These are phyloP conservation scores for Phrynocephalus forsythii DNA, from an alignment of 2,797 vertebrate species.

Conservation along the genomic window DNA sequence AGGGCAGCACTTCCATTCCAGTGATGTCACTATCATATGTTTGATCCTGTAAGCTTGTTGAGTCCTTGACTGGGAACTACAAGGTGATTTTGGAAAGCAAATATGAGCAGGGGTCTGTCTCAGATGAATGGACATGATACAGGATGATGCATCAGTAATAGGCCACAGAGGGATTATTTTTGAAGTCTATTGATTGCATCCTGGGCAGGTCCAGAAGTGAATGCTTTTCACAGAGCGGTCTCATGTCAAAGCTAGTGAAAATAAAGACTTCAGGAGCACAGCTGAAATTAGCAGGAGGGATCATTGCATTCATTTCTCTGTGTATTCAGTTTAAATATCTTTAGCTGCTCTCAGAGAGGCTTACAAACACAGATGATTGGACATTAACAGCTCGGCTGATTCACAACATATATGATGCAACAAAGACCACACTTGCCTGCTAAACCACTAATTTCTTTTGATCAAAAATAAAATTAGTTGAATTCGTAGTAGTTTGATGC, in stretches of 20 bases:
- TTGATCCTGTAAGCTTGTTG: slow-evolving; percentile 79
- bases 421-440: background rate
- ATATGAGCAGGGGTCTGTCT: slow-evolving; percentile 33
- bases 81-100: slow-evolving; percentile 37
- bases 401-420: background rate
- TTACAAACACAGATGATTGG: background rate
- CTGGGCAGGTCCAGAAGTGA: slow-evolving; percentile 1
- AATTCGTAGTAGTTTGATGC: too few relatives aligned
- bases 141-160: slow-evolving; percentile 17
- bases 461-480: too few relatives aligned
- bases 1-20: slow-evolving; percentile 85
- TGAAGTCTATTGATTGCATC: slow-evolving; percentile 41
- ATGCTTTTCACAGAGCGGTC: slow-evolving; percentile 24
- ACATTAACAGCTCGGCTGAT: background rate
- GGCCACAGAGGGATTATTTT: slow-evolving; percentile 32
- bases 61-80: slow-evolving; percentile 73
- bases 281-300: background rate
- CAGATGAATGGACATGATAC: slow-evolving; percentile 28
- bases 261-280: slow-evolving; percentile 37
- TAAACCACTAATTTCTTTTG: too few relatives aligned
- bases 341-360: too few relatives aligned
- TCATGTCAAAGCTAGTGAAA: slow-evolving; percentile 22
- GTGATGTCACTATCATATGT: slow-evolving; percentile 81
- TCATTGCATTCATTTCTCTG: background rate
- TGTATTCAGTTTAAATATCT: background rate